Percentiles rank a stretch among this genome's conserved stretches.
phyloP scores from a whole-genome alignment of 2,888 invertebrate genomes.

The Morinoia aosen region DNA sequence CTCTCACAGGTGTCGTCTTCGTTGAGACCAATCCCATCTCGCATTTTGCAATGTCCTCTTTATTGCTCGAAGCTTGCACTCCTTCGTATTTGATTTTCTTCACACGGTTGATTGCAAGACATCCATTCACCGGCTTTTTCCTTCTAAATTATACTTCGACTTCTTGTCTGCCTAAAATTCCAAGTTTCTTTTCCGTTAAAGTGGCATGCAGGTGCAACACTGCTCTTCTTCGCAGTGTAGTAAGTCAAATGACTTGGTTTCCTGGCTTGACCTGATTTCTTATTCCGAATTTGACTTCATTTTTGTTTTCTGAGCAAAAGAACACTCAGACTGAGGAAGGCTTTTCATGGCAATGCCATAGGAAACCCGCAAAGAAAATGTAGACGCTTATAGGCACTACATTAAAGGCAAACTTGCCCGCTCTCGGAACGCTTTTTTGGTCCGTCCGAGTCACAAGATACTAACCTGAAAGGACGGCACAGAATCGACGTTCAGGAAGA shows the following conservation, averaged over 20 bases:
- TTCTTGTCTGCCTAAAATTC: not conserved
- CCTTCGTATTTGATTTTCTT: not conserved
- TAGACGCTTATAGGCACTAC: slow-evolving; percentile 49
- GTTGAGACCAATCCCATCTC: not conserved
- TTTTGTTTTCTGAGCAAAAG: slow-evolving; percentile 33
- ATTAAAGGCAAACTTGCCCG: slow-evolving; percentile 29
- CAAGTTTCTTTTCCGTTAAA: not conserved
- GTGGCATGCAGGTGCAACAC: not conserved
- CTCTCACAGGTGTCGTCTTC: not conserved
- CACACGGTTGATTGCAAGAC: not conserved
- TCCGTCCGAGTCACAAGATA: not conserved
- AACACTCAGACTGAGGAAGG: slow-evolving; percentile 10
- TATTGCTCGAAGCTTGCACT: not conserved
- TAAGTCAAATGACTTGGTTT: not conserved
- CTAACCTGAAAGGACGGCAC: not conserved
- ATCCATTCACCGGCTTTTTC: not conserved
- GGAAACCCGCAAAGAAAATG: slow-evolving; percentile 48
- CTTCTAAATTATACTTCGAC: not conserved
- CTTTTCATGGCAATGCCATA: slow-evolving; percentile 50
- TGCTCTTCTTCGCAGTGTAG: not conserved
- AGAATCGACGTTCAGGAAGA: not conserved
- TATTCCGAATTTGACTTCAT: not conserved
- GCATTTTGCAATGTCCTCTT: not conserved
- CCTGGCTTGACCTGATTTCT: not conserved
- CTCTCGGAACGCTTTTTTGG: not conserved